These are phyloP conservation scores for Omphaloscelis lunosa DNA, from an alignment of 2,888 invertebrate genomes.

Conservation along the genomic window DNA sequence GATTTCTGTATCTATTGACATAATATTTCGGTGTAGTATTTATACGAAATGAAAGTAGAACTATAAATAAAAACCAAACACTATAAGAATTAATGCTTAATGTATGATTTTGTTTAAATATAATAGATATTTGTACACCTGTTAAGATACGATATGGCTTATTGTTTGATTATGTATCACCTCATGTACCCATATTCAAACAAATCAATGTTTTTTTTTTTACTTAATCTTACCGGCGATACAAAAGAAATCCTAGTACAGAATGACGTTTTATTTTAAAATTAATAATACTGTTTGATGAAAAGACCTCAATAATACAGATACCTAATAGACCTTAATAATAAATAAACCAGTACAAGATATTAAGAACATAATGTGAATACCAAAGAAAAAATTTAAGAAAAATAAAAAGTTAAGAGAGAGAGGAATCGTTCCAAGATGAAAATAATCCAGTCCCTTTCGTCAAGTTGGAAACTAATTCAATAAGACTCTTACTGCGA, in stretches of 20 bases:
- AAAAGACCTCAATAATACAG: neutral
- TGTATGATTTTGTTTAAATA: no score
- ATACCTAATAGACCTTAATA: neutral
- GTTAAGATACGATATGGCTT: no score
- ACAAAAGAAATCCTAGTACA: neutral
- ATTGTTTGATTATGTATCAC: no score
- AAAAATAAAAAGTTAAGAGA: slow-evolving; percentile 53
- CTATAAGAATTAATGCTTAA: no score
- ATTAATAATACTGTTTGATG: neutral
- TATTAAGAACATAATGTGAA: slow-evolving; percentile 43
- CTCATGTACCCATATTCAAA: no score
- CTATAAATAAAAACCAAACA: no score
- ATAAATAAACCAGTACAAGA: slow-evolving; percentile 17
- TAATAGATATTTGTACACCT: no score
- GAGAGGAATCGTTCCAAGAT: slow-evolving; percentile 64
- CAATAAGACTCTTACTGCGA: slow-evolving; percentile 75
- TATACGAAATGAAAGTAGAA: no score
- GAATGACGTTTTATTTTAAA: neutral
- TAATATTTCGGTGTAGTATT: no score
- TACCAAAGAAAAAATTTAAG: slow-evolving; percentile 49
- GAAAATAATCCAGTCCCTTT: slow-evolving; percentile 75
- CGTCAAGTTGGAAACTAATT: slow-evolving; percentile 79
- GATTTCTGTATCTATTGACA: no score
- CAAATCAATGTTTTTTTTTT: no score
- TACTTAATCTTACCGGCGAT: no score